Conservation (phyloP, 1,140 invertebrate species). For the Orchesella cincta region DNA sequence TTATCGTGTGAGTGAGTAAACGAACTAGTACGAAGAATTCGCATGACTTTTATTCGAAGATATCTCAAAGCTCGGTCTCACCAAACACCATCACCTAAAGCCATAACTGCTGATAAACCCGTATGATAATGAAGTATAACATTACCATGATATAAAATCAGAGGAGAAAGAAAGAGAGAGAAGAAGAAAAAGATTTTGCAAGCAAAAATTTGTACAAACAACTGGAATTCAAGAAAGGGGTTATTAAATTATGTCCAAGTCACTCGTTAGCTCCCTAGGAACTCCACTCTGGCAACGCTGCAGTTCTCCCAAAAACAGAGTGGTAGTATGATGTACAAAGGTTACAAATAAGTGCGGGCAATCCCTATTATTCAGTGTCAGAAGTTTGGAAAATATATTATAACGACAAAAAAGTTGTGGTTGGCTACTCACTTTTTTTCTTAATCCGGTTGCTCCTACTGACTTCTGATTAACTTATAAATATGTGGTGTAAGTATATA, state of each 20-base stretch:
- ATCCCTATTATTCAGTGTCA: slow-evolving; percentile 6
- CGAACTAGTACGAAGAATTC: too few relatives aligned
- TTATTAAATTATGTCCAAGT: not conserved
- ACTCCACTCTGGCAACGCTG: not conserved
- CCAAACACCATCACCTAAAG: too few relatives aligned
- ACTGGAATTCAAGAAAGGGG: slow-evolving; percentile 4
- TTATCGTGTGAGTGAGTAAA: too few relatives aligned
- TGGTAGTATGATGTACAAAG: not conserved
- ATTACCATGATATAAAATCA: too few relatives aligned
- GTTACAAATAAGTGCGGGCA: not conserved
- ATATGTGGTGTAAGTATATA: too few relatives aligned
- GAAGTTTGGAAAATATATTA: not conserved
- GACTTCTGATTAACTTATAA: too few relatives aligned
- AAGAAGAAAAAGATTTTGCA: not conserved
- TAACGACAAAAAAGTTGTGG: not conserved
- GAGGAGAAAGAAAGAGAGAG: too few relatives aligned
- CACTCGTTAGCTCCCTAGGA: not conserved
- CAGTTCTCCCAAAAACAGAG: not conserved
- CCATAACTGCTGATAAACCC: too few relatives aligned
- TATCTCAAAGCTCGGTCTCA: too few relatives aligned
- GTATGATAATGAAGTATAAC: too few relatives aligned
- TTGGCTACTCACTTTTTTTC: not conserved
- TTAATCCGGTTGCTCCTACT: too few relatives aligned
- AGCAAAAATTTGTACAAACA: not conserved
- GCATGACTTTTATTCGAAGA: too few relatives aligned